Evolutionary conservation across 2,888 invertebrate genomes (phyloP), one percentile per base, ranked within the genome.

Genomic region (Drosophila kanekoi): DNA sequence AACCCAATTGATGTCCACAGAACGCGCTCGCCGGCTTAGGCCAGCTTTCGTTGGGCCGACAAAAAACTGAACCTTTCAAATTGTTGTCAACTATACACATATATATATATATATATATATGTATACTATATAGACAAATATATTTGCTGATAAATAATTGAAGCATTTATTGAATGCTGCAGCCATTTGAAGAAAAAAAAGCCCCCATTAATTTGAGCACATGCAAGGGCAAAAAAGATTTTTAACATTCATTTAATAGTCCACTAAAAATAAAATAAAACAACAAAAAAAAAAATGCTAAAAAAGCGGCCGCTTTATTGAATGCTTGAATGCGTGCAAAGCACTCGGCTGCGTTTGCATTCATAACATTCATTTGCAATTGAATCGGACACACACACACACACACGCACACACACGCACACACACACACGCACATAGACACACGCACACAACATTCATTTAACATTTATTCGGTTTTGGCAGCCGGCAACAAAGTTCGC

Each of bases 341-440:
- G 60, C 60, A 66, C 28, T 28, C 35, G 14, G 40, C 14, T 40
- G 59, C 66, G 35, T 56, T 66, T 38, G 37, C 52, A 52, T 56
- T 73, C 74, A 45, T 51, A 40, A 37, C 58, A 74, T 63, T 72
- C 72, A 58, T 32, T 54, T 56, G 11, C 40, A 18, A 57, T 45
- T 57, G 57, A 61, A n/a, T 38, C 33, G 41, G 32, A 9, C 13
- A 48, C 20, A 40, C 44, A 5, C 33, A 14, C 14, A 52, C 33
- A n/a, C 18, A 48, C 3, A 11, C 33, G 3, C 11, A 35, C 33
- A 4, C 11, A 33, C 33, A 5, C 10, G 16, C 9, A 18, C 10
- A 10, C 33, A 14, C 4, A 10, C 20, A 56, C 5, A 37, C 28
- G 13, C 8, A 28, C 10, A n/a, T n/a, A n/a, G n/a, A n/a, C n/a